Conservation (phyloP, 2,113 vertebrate species). For the Prochilodus magdalenae region DNA sequence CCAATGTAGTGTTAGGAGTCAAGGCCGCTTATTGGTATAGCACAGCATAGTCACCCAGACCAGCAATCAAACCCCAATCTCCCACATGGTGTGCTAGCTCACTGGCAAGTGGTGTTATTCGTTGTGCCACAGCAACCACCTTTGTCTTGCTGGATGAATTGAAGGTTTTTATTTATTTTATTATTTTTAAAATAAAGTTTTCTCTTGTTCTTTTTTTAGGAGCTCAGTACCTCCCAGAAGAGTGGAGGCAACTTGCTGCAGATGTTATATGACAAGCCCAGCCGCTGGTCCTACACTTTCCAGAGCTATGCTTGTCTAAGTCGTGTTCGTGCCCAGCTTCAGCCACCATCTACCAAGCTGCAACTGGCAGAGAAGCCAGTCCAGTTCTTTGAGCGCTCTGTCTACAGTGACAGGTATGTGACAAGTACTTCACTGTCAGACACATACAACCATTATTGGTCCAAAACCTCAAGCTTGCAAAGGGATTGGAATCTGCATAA, state of each 20-base stretch:
- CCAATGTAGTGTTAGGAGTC: no score
- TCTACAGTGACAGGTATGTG: constrained; percentile 90
- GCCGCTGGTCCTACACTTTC: constrained; percentile 78
- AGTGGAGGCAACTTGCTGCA: constrained; percentile 81
- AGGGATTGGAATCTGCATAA: background rate
- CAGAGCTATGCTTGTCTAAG: constrained; percentile 79
- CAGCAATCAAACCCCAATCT: no score
- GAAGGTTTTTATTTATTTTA: no score
- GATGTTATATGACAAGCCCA: constrained; percentile 81
- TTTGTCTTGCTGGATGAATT: no score
- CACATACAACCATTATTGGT: background rate
- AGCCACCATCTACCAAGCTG: constrained; percentile 63
- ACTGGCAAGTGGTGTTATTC: no score
- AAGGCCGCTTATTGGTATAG: no score
- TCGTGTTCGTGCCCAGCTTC: constrained; percentile 83
- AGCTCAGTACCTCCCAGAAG: constrained; percentile 80
- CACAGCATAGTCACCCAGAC: no score
- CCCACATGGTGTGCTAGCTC: no score
- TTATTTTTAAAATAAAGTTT: no score
- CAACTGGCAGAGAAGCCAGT: constrained; percentile 62
- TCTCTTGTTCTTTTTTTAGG: no score
- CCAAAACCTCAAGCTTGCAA: background rate
- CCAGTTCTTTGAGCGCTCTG: constrained; percentile 85
- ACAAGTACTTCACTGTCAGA: background rate
- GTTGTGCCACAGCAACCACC: no score